Conservation (phyloP, 2,113 vertebrate genomes). For the Otus sunia region DNA sequence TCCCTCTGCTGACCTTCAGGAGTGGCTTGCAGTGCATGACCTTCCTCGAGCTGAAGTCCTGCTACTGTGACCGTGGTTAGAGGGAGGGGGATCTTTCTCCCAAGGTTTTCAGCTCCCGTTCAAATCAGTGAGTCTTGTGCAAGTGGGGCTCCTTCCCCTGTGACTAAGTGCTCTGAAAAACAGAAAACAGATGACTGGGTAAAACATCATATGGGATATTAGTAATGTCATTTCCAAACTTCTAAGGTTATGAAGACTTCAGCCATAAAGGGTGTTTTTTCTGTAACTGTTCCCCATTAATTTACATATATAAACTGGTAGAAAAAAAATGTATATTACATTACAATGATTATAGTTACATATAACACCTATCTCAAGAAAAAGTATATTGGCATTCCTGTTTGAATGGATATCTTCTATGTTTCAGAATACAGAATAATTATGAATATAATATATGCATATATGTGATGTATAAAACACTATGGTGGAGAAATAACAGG, state of each 20-base stretch:
- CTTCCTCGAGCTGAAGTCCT: background rate
- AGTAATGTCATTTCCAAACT: background rate
- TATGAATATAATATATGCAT: background rate
- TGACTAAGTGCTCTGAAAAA: rapidly evolving
- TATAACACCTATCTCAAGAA: background rate
- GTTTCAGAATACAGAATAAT: background rate
- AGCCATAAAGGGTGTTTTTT: background rate
- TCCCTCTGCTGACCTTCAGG: background rate
- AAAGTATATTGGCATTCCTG: background rate
- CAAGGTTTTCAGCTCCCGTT: background rate
- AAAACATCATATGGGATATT: background rate
- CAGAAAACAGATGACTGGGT: background rate
- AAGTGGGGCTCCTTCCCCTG: rapidly evolving
- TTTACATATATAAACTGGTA: background rate
- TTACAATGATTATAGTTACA: background rate
- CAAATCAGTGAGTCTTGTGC: background rate
- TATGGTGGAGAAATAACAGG: background rate
- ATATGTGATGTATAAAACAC: background rate
- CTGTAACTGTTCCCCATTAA: background rate
- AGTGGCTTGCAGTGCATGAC: rapidly evolving
- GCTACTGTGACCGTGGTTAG: background rate
- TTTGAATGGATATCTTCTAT: background rate
- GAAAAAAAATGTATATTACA: background rate
- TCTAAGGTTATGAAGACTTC: background rate
- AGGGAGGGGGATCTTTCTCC: background rate